Evolutionary conservation across 2,888 invertebrate genomes (phyloP).

Genomic region (Leucophenga montana): DNA sequence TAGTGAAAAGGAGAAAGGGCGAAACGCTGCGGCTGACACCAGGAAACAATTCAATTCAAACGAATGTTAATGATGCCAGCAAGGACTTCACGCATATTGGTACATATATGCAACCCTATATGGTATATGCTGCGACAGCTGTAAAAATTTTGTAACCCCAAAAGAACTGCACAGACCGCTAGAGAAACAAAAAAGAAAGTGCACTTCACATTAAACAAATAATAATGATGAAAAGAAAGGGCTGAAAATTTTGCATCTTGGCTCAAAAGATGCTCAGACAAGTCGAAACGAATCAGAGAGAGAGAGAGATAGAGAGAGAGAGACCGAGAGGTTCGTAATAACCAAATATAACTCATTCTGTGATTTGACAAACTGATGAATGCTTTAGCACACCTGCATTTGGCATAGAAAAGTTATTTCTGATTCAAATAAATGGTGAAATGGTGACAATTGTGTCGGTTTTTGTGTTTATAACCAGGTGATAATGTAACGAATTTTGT

Average conservation of each 20-base stretch:
- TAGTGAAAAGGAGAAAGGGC: neutral
- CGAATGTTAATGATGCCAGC: conserved; percentile 36
- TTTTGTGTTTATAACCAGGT: neutral
- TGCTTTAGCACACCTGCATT: neutral
- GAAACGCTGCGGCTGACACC: conserved; percentile 1
- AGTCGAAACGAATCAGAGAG: neutral
- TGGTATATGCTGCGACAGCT: neutral
- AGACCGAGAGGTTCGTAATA: too few species aligned
- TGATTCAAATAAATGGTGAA: too few species aligned
- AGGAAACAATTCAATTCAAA: conserved; percentile 38
- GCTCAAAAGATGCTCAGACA: too few species aligned
- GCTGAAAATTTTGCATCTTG: conserved; percentile 9
- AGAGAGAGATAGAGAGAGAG: too few species aligned
- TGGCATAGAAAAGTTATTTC: too few species aligned
- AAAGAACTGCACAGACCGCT: neutral
- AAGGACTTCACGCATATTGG: conserved; percentile 27
- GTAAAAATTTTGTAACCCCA: conserved; percentile 16
- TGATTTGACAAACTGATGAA: conserved; percentile 15
- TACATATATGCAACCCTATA: neutral
- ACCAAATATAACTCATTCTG: neutral
- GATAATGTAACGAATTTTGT: neutral
- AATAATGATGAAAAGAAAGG: neutral
- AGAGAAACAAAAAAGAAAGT: conserved; percentile 6
- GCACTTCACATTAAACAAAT: conserved; percentile 25
- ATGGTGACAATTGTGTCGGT: neutral